Base-by-base conservation (phyloP, 1,140 invertebrate genomes). In the Colletes latitarsis region DNA sequence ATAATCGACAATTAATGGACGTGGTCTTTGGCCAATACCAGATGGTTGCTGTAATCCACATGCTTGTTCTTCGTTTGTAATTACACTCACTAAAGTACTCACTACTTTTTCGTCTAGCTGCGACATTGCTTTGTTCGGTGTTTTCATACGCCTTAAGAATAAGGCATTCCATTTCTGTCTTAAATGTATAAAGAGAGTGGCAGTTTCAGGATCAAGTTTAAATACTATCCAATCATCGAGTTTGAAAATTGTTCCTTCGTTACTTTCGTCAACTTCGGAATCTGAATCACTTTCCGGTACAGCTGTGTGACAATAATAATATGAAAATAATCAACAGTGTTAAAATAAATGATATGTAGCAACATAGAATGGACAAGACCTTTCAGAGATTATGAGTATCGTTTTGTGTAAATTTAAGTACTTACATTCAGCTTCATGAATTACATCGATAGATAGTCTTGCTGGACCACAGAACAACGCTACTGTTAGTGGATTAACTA, bases 151-250 rank as follows among this genome's bases (percentile, higher is more conserved):
- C 8, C 96, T 93, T 12, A 97, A 93, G 52, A 98, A 95, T 12
- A 98, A 88, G 43, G 96, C 95, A 88, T 97, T 96, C 91, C 97
- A 96, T 78, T 97, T 97, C 89, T 97, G 96, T 43, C 97, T 93
- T 21, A 98, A 93, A 90, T 96, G 95, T 80, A 96, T 94, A 9
- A 96, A 94, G 52, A 96, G 93, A 62, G 95, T 94, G 0, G 95
- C 96, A 75, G 95, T 94, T 41, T 96, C 95, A 6, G 95, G 94
- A 87, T 96, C 95, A 0, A 96, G 93, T 62, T 95, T 94, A 90
- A 98, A 97, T n/a, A 95, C 95, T 43, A 97, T 94, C 97, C 97
- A 98, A 77, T 97, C 96, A 88, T 98, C 97, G 0, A 98, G 89
- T 90, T 95, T 95, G 21, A 96, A 90, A 63, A 94, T 94, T 9